phyloP scores from a whole-genome alignment of 2,113 vertebrate species.

The Hymenochirus boettgeri region DNA sequence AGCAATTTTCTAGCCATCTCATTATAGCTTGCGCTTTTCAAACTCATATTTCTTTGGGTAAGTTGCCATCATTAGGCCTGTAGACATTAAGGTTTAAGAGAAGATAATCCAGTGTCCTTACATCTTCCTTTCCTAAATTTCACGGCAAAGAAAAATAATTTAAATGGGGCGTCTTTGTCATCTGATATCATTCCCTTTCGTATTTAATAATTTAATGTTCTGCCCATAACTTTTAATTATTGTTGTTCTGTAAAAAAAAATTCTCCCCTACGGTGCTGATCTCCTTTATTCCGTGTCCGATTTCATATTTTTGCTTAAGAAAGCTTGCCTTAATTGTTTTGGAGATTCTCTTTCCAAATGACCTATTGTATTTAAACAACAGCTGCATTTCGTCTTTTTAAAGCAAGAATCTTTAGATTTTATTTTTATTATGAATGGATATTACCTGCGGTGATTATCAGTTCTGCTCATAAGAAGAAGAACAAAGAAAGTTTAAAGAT shows the following conservation, averaged over 20 bases:
- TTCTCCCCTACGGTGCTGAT: neutral
- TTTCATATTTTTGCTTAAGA: constrained; percentile 26
- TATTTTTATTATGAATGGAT: constrained; percentile 14
- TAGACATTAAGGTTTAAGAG: constrained; percentile 26
- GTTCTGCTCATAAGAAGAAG: constrained; percentile 4
- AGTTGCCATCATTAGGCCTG: constrained; percentile 28
- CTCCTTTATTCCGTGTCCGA: constrained; percentile 9
- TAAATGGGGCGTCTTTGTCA: neutral
- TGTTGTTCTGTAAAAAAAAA: constrained; percentile 13
- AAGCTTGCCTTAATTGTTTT: constrained; percentile 36
- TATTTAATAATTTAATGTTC: neutral
- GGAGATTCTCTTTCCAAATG: constrained; percentile 29
- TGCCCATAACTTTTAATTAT: constrained; percentile 25
- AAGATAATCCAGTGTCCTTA: neutral
- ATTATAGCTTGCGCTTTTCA: constrained; percentile 28
- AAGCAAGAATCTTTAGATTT: constrained; percentile 25
- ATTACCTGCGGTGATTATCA: constrained; percentile 34
- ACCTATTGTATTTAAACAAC: constrained; percentile 34
- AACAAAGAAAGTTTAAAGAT: constrained; percentile 20
- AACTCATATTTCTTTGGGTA: constrained; percentile 31
- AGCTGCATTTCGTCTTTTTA: constrained; percentile 34
- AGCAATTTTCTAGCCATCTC: constrained; percentile 21
- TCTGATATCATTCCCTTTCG: neutral
- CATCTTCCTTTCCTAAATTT: constrained; percentile 17
- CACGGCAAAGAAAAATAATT: constrained; percentile 6